Conservation (phyloP, 1,140 invertebrate genomes). For the Camponotus vicinus region DNA sequence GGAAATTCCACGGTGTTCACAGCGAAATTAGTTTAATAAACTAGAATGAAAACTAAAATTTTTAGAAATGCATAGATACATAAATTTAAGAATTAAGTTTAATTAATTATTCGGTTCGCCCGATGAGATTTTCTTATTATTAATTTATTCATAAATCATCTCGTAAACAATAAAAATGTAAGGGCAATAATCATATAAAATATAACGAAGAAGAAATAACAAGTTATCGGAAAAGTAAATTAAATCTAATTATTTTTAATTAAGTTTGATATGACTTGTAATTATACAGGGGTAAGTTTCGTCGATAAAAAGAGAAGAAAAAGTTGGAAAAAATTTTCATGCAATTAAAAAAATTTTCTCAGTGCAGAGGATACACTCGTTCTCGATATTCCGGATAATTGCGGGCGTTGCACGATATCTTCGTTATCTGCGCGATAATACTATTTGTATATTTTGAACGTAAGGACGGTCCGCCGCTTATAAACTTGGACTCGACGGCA, state of each 20-base stretch:
- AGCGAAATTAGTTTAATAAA: not conserved
- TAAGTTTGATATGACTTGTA: conserved; percentile 12
- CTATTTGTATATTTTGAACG: conserved; percentile 79
- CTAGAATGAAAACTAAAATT: not conserved
- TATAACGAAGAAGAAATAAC: not conserved
- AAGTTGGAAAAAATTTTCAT: not conserved
- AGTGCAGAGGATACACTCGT: conserved; percentile 73
- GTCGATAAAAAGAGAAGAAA: not conserved
- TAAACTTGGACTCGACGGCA: conserved; percentile 48
- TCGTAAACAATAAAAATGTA: not conserved
- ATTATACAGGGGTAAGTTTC: not conserved
- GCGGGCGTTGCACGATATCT: conserved; percentile 76
- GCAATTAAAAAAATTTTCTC: conserved; percentile 36
- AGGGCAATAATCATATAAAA: not conserved
- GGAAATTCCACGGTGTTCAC: not conserved
- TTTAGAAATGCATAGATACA: not conserved
- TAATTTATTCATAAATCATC: not conserved
- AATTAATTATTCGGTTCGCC: not conserved
- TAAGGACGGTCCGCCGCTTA: conserved; percentile 68
- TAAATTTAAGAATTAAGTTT: not conserved
- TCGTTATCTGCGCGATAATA: conserved; percentile 79
- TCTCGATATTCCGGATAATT: conserved; percentile 77
- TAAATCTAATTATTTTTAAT: conserved; percentile 40
- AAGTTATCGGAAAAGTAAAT: not conserved
- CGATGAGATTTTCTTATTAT: not conserved